phyloP scores from a whole-genome alignment of 2,113 vertebrate genomes.

The Atractosteus spatula region DNA sequence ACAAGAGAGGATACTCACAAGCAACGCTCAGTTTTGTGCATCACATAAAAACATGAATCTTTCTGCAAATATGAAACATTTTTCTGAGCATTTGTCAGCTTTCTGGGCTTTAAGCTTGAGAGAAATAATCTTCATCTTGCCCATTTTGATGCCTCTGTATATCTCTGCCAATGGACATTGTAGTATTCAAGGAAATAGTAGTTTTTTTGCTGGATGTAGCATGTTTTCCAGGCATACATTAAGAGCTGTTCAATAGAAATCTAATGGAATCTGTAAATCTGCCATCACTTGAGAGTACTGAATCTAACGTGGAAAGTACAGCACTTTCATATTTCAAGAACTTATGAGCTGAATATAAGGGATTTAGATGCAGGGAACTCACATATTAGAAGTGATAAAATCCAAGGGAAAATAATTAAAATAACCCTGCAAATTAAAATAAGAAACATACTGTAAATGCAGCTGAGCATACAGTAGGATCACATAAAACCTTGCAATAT shows the following conservation, averaged over 20 bases:
- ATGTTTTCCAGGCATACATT: constrained; percentile 56
- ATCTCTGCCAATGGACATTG: constrained; percentile 10
- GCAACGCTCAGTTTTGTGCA: neutral
- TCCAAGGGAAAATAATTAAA: neutral
- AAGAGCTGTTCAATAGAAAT: constrained; percentile 66
- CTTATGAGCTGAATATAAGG: constrained; percentile 41
- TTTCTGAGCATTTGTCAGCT: constrained; percentile 2
- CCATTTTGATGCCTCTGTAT: neutral
- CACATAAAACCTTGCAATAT: too few species aligned
- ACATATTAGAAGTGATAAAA: neutral
- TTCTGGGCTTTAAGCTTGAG: neutral
- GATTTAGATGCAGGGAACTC: constrained; percentile 22
- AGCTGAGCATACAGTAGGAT: too few species aligned
- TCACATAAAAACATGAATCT: neutral
- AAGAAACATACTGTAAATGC: neutral
- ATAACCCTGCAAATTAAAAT: neutral
- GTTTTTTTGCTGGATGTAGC: constrained; percentile 49
- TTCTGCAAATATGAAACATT: neutral
- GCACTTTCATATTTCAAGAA: constrained; percentile 57
- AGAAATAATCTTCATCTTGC: constrained; percentile 1
- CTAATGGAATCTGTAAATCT: constrained; percentile 79
- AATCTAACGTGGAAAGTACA: constrained; percentile 58
- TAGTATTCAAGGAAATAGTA: neutral
- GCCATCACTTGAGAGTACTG: constrained; percentile 46
- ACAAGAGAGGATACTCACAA: neutral